Conservation (phyloP, 2,888 invertebrate species). For the Strigamia maritima region DNA sequence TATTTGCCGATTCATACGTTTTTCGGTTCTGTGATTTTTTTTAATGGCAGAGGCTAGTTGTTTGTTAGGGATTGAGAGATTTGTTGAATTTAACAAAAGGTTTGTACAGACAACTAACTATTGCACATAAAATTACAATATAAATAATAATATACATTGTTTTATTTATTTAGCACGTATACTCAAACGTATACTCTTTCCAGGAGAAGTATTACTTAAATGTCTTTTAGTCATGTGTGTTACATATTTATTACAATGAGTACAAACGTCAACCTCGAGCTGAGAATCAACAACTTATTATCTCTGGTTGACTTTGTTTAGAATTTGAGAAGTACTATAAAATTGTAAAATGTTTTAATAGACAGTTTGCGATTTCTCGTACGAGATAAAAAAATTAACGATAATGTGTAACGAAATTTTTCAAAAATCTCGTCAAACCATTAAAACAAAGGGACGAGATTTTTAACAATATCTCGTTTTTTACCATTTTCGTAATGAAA, state of each 20-base stretch:
- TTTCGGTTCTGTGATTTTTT: neutral
- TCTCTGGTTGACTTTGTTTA: too few species aligned
- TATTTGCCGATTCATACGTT: neutral
- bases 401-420: too few species aligned
- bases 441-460: too few species aligned
- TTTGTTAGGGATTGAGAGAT: neutral
- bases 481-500: too few species aligned
- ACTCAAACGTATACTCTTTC: neutral
- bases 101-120: neutral
- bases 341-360: too few species aligned
- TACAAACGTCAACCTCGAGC: slow-evolving; percentile 1
- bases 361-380: too few species aligned
- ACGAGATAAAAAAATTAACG: too few species aligned
- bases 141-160: neutral
- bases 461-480: too few species aligned
- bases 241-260: neutral
- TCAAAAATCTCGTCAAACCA: too few species aligned
- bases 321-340: too few species aligned
- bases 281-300: neutral
- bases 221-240: slow-evolving; percentile 22
- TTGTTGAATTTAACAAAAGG: neutral
- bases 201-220: neutral
- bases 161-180: neutral
- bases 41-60: neutral
- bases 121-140: neutral